These are phyloP conservation scores for Noctua janthe DNA, from an alignment of 2,888 invertebrate species.

Conservation along the genomic window DNA sequence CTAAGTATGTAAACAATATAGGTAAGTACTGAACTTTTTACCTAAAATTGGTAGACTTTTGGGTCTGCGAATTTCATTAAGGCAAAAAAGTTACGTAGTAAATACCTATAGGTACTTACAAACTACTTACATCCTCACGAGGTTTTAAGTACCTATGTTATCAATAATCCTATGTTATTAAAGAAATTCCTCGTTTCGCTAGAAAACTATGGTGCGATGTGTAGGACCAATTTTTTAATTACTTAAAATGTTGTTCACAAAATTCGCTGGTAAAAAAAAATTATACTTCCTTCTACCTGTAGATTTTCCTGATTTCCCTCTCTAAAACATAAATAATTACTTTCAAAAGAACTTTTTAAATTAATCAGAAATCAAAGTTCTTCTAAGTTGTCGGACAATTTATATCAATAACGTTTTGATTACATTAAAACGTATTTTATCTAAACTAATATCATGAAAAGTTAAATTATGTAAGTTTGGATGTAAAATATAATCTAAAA, in stretches of 20 bases:
- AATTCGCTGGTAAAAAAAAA: background rate
- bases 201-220: background rate
- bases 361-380: constrained; percentile 4
- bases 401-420: constrained; percentile 8
- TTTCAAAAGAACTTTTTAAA: constrained; percentile 10
- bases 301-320: background rate
- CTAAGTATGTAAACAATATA: constrained; percentile 13
- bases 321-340: constrained; percentile 8
- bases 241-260: background rate
- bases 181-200: background rate
- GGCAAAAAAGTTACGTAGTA: background rate
- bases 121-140: background rate
- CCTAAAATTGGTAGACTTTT: constrained; percentile 7
- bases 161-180: background rate
- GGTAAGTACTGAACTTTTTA: background rate
- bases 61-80: constrained; percentile 28
- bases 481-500: background rate
- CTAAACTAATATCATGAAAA: background rate
- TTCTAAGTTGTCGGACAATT: background rate
- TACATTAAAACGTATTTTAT: background rate
- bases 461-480: background rate
- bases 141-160: background rate
- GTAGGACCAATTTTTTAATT: background rate
- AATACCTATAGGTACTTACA: background rate
- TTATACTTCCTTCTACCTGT: background rate